Percentiles rank a stretch among this genome's conserved stretches.
These are phyloP conservation scores for Caenorhabditis drosophilae DNA, from an alignment of 2,888 invertebrate species.

Conservation along the genomic window DNA sequence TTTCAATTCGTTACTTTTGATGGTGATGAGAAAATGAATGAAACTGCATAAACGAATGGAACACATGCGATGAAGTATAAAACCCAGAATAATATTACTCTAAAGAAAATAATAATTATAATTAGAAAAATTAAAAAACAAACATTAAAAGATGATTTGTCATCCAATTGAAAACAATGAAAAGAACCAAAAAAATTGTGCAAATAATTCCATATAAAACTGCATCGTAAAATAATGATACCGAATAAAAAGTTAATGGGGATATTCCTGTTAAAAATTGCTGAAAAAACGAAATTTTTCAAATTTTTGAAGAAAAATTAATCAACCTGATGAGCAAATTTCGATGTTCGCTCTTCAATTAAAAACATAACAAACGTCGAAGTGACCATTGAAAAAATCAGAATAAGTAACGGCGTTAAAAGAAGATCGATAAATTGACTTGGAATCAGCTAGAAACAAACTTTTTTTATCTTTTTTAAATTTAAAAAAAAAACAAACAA, in stretches of 20 bases:
- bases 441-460: slow-evolving; percentile 11
- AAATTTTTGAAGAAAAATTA: no score
- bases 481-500: slow-evolving; percentile 1
- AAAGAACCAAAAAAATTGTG: slow-evolving; percentile 39
- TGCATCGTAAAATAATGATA: slow-evolving; percentile 50
- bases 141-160: slow-evolving; percentile 26
- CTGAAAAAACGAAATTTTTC: no score
- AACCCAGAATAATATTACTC: slow-evolving; percentile 57
- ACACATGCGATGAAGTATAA: slow-evolving; percentile 58
- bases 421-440: slow-evolving; percentile 23
- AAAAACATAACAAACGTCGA: slow-evolving; percentile 60
- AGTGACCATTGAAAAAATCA: slow-evolving; percentile 56
- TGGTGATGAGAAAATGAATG: slow-evolving; percentile 59
- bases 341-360: slow-evolving; percentile 54
- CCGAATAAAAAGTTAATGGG: slow-evolving; percentile 56
- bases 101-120: slow-evolving; percentile 34
- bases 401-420: slow-evolving; percentile 44
- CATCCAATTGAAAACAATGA: slow-evolving; percentile 45
- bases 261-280: slow-evolving; percentile 63
- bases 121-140: slow-evolving; percentile 6
- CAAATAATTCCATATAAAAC: slow-evolving; percentile 52
- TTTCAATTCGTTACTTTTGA: slow-evolving; percentile 47
- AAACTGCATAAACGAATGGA: slow-evolving; percentile 60
- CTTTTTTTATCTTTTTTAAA: slow-evolving; percentile 4
- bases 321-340: slow-evolving; percentile 63